Conservation (phyloP, 2,888 invertebrate genomes). For the Lepas anatifera region DNA sequence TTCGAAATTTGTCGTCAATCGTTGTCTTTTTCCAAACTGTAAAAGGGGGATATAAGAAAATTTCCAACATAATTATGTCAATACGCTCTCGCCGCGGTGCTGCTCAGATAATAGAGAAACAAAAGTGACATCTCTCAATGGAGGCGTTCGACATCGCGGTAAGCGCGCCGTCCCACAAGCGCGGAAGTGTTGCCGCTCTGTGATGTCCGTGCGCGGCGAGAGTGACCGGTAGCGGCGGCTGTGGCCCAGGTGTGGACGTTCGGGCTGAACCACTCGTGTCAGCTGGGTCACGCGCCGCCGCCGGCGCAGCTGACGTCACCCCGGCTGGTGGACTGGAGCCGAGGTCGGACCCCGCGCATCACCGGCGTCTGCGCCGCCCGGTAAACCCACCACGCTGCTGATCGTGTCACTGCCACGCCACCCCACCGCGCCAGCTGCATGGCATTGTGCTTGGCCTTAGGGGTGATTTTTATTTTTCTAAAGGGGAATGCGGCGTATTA, state of each 20-base stretch:
- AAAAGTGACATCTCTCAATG: neutral
- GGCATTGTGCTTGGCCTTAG: too few relatives aligned
- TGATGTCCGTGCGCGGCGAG: neutral
- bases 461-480: too few relatives aligned
- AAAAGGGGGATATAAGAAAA: too few relatives aligned
- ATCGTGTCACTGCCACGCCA: too few relatives aligned
- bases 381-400: too few relatives aligned
- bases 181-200: neutral
- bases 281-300: conserved; percentile 46
- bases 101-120: neutral
- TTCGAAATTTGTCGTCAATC: too few relatives aligned
- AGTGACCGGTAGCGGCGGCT: neutral
- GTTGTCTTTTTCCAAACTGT: too few relatives aligned
- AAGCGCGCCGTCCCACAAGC: neutral
- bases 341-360: conserved; percentile 31
- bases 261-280: conserved; percentile 51
- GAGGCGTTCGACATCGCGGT: neutral
- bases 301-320: conserved; percentile 40
- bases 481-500: too few relatives aligned
- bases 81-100: neutral
- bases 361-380: conserved; percentile 51
- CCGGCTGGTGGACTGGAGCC: conserved; percentile 30
- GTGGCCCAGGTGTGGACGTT: conserved; percentile 42
- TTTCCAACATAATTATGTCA: too few relatives aligned
- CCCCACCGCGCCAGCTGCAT: too few relatives aligned